Percentiles rank a stretch among this genome's conserved stretches.
These are phyloP conservation scores for Umimayanthus chanpuru DNA, from an alignment of 92 coral and sea anemone species.

Conservation along the genomic window DNA sequence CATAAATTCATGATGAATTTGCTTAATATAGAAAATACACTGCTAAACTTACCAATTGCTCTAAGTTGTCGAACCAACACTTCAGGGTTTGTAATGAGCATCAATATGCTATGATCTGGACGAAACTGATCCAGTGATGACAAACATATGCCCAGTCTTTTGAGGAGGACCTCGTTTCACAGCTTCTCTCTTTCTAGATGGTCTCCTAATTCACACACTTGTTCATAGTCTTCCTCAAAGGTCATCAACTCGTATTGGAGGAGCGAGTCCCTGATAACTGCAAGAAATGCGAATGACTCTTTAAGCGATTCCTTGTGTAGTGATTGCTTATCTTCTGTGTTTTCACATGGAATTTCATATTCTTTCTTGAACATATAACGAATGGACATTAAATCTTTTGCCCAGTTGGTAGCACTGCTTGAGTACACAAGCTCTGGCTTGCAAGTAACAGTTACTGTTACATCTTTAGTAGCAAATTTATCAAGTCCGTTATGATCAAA, in stretches of 20 bases:
- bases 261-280: slow-evolving; percentile 50
- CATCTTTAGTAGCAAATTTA: slow-evolving; percentile 53
- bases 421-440: slow-evolving; percentile 61
- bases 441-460: slow-evolving; percentile 57
- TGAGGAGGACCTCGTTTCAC: slow-evolving; percentile 45
- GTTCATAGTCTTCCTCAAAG: slow-evolving; percentile 53
- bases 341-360: slow-evolving; percentile 49
- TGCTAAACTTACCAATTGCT: too few species aligned
- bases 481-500: slow-evolving; percentile 55
- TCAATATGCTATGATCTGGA: too few species aligned
- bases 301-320: slow-evolving; percentile 51
- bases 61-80: too few species aligned
- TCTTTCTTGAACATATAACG: slow-evolving; percentile 49
- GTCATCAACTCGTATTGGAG: slow-evolving; percentile 64
- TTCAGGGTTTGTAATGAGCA: too few species aligned
- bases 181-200: slow-evolving; percentile 49
- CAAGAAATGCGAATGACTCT: slow-evolving; percentile 35
- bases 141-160: slow-evolving; percentile 50
- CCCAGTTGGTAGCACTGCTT: slow-evolving; percentile 67
- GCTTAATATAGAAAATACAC: too few species aligned
- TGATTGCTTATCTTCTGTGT: neutral
- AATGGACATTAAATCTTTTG: slow-evolving; percentile 53
- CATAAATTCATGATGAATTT: too few species aligned
- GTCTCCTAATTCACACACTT: slow-evolving; percentile 60
- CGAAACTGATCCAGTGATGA: too few species aligned